Base-by-base conservation (phyloP, 2,888 invertebrate species). In the Ctena decussata region DNA sequence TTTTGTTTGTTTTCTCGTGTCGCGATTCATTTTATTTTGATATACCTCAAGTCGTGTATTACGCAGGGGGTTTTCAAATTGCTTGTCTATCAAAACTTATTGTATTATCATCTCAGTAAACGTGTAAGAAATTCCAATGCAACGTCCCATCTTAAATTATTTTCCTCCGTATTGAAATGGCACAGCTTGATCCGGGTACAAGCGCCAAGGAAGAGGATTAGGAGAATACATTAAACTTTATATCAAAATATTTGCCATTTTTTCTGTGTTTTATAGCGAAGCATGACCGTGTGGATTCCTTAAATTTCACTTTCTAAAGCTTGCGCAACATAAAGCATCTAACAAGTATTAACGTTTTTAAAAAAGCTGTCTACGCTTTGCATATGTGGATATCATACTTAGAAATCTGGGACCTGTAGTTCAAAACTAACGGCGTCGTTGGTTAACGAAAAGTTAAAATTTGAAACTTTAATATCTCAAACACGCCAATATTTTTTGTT, bases 171-270 rank as follows among this genome's bases (percentile, higher is more conserved):
- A 65, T 65, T 65, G 18, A 65, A 65, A 32, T 21, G 21, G 1
- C 65, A 15, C 65, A 65, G 65, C 65, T 35, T 65, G 65, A 65
- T 65, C 11, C 35, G 32, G 24, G 32, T 65, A 35, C 65, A 12
- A 65, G 35, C 32, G 65, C 65, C 65, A 65, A 24, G 21, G 35
- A 12, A 21, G 18, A 18, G 35, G 65, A 65, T 65, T 65, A 65
- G 35, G 1, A 35, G 65, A 32, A 65, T 65, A 65, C 30, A 65
- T 65, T 65, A 65, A 65, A 65, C 65, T 30, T 65, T 65, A 11
- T 32, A 65, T 65, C 65, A 65, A 65, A 60, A 65, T 65, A 65
- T 65, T 65, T 65, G 65, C 35, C 65, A 65, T 65, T 35, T 65
- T 53, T 65, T 65, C 65, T 35, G 24, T 6, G 35, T 57, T 30